Conservation (phyloP, 2,113 vertebrate species). For the Tretioscincus oriximinensis region DNA sequence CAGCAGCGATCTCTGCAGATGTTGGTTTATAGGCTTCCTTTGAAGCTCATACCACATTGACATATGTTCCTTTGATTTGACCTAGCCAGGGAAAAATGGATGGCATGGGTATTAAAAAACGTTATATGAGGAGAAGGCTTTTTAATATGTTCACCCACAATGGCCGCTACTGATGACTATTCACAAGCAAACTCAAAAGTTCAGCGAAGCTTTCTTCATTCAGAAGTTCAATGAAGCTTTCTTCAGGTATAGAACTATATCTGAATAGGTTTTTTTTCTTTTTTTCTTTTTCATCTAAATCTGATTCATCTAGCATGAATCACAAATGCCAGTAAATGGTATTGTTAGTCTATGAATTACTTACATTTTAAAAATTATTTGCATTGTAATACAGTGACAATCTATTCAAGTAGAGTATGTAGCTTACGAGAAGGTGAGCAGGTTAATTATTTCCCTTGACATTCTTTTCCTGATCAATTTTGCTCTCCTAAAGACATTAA, state of each 20-base stretch:
- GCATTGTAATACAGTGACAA: constrained; percentile 66
- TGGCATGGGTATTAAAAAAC: no score
- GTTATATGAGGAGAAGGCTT: no score
- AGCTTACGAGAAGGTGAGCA: constrained; percentile 51
- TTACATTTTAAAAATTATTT: constrained; percentile 67
- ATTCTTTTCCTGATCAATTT: constrained; percentile 35
- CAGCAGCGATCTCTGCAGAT: no score
- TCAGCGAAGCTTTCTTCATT: not conserved
- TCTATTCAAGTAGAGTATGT: constrained; percentile 49
- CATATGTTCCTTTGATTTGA: no score
- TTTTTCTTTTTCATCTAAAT: constrained; percentile 18
- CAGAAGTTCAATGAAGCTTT: not conserved
- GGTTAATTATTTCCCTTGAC: constrained; percentile 56
- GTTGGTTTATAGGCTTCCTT: no score
- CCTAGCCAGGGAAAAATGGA: no score
- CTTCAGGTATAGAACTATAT: not conserved
- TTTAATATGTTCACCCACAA: no score
- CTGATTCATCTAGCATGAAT: constrained; percentile 42
- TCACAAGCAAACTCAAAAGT: not conserved
- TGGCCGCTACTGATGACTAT: no score
- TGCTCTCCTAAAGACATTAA: constrained; percentile 35
- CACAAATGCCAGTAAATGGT: constrained; percentile 47
- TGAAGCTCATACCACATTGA: no score
- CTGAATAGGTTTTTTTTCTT: constrained; percentile 39
- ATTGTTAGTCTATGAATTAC: constrained; percentile 49